Evolutionary conservation across 2,113 vertebrate species (phyloP), one percentile per base, ranked within the genome.

Genomic region (Hippocampus comes): DNA sequence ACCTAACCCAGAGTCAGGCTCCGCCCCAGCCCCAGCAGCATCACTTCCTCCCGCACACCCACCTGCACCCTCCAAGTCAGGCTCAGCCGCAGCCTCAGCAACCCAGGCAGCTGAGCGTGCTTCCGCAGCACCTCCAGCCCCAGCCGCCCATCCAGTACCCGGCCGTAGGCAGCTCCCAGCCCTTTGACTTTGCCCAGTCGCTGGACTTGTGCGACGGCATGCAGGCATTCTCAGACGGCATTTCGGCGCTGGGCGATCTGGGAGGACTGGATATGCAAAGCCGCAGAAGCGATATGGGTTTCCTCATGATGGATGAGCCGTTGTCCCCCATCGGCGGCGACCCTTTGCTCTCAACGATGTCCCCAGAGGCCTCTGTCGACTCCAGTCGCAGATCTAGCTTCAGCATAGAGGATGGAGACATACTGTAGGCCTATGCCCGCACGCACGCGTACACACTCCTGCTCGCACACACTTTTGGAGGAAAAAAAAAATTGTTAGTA

Each of bases 371-470:
- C 21, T 99, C 97, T 43, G 92, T 98, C 68, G 94, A 96, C 91
- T 98, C 96, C 85, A 99, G 96, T 90, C 95, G 97, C 71, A 88
- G 96, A 25, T 98, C 96, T 93, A 99, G 97, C 93, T 98, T 98
- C 90, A 99, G 96, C 93, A 96, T 99, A 91, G 97, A 99, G 67
- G 97, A 99, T 9, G 78, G 94, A 7, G 97, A 99, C 53, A 95
- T 98, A 90, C 92, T 96, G 94, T 99, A 91, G 82, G 84, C 67
- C 63, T 55, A 43, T 25, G 12, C 18, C 5, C 2, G 56, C 43
- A 42, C 65, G 20, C 67, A 71, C 53, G 74, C 65, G 64, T 56
- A 63, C 27, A 67, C 55, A 67, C 30, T 73, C 66, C 56, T 48
- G 68, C 25, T 59, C 20, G 41, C n/a, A 48, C 55, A 59, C 21